Conservation (phyloP, 1,140 invertebrate genomes). For the Chironomus tepperi region DNA sequence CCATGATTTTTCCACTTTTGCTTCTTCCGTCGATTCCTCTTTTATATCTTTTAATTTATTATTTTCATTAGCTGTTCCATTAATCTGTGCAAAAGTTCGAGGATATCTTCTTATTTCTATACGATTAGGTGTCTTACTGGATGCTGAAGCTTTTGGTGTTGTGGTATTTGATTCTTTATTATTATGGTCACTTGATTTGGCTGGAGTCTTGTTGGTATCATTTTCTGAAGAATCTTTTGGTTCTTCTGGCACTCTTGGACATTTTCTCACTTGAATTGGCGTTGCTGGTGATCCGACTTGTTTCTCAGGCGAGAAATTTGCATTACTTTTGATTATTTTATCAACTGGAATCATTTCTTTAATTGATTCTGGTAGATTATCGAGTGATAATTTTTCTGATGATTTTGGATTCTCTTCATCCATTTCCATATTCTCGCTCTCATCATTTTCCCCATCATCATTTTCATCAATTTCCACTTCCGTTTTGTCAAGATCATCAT, state of each 20-base stretch:
- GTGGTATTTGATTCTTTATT: background rate
- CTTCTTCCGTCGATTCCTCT: constrained; percentile 34
- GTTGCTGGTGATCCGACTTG: constrained; percentile 31
- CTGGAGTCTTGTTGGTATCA: background rate
- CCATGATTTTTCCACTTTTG: no score
- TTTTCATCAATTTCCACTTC: background rate
- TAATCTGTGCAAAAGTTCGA: background rate
- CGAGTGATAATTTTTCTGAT: constrained; percentile 26
- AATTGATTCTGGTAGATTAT: constrained; percentile 27
- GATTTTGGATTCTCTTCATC: background rate
- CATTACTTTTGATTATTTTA: constrained; percentile 24
- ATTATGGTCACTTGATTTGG: background rate
- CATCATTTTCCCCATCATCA: constrained; percentile 10
- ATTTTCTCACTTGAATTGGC: constrained; percentile 34
- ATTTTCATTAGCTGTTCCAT: background rate
- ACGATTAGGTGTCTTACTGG: constrained; percentile 18
- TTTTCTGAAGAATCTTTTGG: background rate
- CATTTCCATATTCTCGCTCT: constrained; percentile 23
- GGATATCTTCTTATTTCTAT: constrained; percentile 24
- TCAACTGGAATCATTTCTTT: constrained; percentile 14
- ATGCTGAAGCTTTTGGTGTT: background rate
- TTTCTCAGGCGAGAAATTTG: background rate
- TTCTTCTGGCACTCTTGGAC: constrained; percentile 30
- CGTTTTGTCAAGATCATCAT: background rate
- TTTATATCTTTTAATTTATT: constrained; percentile 37